Base-by-base conservation (phyloP, 1,140 invertebrate species). In the Ostrea denselamellosa region DNA sequence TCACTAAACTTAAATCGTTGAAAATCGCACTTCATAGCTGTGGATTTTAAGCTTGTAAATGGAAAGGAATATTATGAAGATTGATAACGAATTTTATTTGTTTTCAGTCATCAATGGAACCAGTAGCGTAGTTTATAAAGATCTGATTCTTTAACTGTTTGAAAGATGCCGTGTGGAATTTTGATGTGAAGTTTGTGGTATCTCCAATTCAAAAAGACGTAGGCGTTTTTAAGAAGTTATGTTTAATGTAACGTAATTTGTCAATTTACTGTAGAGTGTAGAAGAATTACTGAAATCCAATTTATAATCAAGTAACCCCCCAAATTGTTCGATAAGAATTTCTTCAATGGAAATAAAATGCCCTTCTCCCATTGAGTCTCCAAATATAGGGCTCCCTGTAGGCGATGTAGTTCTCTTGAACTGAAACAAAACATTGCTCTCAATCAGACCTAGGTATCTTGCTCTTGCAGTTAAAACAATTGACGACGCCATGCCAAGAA, bases 331-430 rank as follows among this genome's bases (percentile, higher is more conserved):
- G 68, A 77, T 77, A 25, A 77, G 22, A 28, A 77, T 77, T 77
- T 34, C 22, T 17, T 77, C 22, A 25, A 77, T 77, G 68, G 25
- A 34, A 12, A 25, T 14, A 44, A 44, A 44, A 17, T n/a, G n/a
- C n/a, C 9, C 28, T 4, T 77, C 14, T 34, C 68, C 34, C 34
- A 44, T 44, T 44, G 34, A 44, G 34, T 77, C 25, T 34, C 68
- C 68, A 28, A 77, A 28, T 34, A 34, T 12, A 34, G 25, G 14
- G 68, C 68, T 28, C 22, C 68, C 25, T 9, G 28, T 25, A 28
- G 68, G 28, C 68, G 68, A 77, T 77, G 10, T 14, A 14, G 68
- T 77, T 77, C 25, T 77, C 68, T 77, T 77, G 68, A 77, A 77
- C 68, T 77, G 22, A 77, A 77, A 77, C 28, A 77, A 77, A 77